Evolutionary conservation across 1,140 invertebrate genomes (phyloP).

Genomic region (Streblospio benedicti): DNA sequence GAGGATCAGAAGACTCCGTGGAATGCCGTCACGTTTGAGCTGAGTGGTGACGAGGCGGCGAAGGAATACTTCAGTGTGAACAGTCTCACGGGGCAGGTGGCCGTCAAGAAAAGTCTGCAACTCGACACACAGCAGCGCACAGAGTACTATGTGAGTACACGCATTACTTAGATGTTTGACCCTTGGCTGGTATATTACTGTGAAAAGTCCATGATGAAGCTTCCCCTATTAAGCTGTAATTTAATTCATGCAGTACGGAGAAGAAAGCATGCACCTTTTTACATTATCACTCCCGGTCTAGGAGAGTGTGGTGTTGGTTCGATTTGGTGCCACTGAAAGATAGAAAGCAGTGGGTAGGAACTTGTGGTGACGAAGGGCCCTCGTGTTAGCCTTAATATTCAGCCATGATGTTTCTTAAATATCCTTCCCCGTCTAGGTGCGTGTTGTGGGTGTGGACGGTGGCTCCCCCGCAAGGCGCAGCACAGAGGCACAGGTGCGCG

Average conservation of each 20-base stretch:
- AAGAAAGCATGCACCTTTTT: no score
- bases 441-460: constrained; percentile 21
- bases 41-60: constrained; percentile 21
- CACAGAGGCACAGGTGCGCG: not conserved
- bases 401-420: not conserved
- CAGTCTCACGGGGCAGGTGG: constrained; percentile 5
- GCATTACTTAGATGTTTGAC: no score
- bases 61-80: constrained; percentile 20
- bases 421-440: constrained; percentile 19
- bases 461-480: constrained; percentile 11
- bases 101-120: constrained; percentile 4
- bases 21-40: constrained; percentile 17
- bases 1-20: constrained; percentile 62
- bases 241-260: no score
- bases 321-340: no score
- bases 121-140: not conserved
- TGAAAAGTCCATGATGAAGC: no score
- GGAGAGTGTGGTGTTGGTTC: no score
- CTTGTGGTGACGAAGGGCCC: no score
- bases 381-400: no score
- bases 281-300: no score
- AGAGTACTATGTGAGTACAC: not conserved
- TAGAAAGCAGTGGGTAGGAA: no score
- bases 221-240: no score
- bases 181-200: no score